phyloP scores from a whole-genome alignment of 2,113 vertebrate species.

The Paradoxurus hermaphroditus region DNA sequence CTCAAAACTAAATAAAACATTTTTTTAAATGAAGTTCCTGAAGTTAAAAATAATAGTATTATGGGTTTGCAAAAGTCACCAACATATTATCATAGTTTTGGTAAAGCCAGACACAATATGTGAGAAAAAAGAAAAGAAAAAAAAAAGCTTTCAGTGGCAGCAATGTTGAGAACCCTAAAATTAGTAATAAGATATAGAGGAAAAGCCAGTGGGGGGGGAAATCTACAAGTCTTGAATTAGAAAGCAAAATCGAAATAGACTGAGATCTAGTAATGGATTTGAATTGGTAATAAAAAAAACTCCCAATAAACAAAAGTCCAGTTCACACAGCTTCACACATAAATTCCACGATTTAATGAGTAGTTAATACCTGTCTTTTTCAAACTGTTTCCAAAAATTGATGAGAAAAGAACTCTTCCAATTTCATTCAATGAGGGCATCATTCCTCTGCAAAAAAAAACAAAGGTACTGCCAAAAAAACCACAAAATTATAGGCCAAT shows the following conservation, averaged over 20 bases:
- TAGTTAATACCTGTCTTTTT: not conserved
- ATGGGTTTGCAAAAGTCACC: conserved; percentile 11
- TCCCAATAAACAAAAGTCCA: not conserved
- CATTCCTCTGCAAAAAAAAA: not conserved
- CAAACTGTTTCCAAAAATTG: not conserved
- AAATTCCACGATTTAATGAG: not conserved
- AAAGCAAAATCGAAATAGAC: not conserved
- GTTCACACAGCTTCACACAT: not conserved
- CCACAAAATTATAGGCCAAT: not conserved
- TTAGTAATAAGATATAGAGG: conserved; percentile 52
- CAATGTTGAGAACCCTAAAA: conserved; percentile 41
- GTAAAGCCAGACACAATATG: not conserved
- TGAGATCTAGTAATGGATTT: not conserved
- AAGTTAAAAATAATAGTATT: conserved; percentile 10
- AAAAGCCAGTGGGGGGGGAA: not conserved
- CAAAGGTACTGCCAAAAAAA: not conserved
- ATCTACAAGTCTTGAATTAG: not conserved
- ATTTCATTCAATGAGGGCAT: not conserved
- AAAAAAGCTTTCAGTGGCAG: conserved; percentile 14
- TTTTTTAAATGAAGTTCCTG: too few relatives aligned
- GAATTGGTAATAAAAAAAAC: not conserved
- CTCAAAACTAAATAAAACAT: too few relatives aligned
- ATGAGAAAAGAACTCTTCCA: not conserved
- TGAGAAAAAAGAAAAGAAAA: not conserved
- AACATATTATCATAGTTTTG: conserved; percentile 33